Evolutionary conservation across 2,797 vertebrate genomes (phyloP).

Genomic region (Octomys mimax): DNA sequence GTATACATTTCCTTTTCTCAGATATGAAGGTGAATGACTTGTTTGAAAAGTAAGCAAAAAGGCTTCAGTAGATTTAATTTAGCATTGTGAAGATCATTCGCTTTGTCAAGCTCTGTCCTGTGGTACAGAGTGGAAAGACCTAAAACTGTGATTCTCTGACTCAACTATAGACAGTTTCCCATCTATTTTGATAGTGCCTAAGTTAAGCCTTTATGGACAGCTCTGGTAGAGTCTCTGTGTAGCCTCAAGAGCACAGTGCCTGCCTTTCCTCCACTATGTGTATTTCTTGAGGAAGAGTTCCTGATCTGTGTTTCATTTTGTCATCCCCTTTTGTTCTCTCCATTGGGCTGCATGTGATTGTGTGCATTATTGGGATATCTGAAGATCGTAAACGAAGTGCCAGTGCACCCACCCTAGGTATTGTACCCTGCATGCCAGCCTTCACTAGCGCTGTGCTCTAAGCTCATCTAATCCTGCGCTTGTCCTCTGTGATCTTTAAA

Average conservation of each 20-base stretch:
- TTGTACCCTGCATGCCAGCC: constrained; percentile 91
- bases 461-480: constrained; percentile 81
- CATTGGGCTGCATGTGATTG: constrained; percentile 90
- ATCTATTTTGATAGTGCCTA: not conserved
- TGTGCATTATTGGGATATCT: constrained; percentile 92
- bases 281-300: constrained; percentile 84
- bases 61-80: not conserved
- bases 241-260: not conserved
- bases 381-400: constrained; percentile 98
- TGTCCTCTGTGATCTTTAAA: constrained; percentile 64
- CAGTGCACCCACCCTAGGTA: constrained; percentile 97
- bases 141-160: not conserved
- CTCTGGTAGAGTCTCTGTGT: not conserved
- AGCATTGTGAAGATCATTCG: not conserved
- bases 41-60: not conserved
- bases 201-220: not conserved
- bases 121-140: not conserved
- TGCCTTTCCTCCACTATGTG: constrained; percentile 65
- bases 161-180: not conserved
- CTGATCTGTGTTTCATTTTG: constrained; percentile 91
- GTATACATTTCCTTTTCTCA: not conserved
- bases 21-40: not conserved
- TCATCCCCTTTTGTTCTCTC: constrained; percentile 91
- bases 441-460: constrained; percentile 82
- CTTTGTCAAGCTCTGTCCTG: not conserved